Conservation (phyloP, 2,797 vertebrate genomes). For the Mormyrus proboscirostris region DNA sequence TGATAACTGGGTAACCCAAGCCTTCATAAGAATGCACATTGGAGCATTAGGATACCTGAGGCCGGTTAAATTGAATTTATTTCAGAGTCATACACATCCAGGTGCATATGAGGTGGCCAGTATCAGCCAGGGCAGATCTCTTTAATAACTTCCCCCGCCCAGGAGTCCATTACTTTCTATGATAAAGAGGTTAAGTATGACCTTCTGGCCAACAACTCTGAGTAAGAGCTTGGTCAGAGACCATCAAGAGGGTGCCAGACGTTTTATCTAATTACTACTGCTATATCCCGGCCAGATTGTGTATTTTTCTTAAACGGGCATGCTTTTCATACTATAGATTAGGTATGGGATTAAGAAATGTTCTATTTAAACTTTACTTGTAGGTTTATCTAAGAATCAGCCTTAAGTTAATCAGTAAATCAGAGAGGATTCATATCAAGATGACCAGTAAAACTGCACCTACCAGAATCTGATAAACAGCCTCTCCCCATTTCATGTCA, state of each 20-base stretch:
- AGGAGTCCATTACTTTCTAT: conserved; percentile 45
- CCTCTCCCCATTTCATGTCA: background rate
- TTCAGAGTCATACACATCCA: conserved; percentile 44
- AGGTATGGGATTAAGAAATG: background rate
- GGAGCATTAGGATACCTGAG: conserved; percentile 30
- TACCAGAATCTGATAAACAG: background rate
- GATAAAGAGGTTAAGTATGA: conserved; percentile 26
- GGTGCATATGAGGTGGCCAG: conserved; percentile 35
- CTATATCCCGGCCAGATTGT: background rate
- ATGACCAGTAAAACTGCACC: background rate
- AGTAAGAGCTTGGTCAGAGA: conserved; percentile 18
- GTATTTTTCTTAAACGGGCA: background rate
- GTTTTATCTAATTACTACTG: conserved; percentile 34
- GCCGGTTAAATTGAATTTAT: conserved; percentile 44
- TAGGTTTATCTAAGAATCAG: background rate
- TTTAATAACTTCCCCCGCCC: conserved; percentile 47
- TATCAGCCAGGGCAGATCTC: conserved; percentile 43
- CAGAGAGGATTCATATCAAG: background rate
- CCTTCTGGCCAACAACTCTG: conserved; percentile 30
- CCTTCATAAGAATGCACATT: conserved; percentile 15
- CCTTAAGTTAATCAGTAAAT: background rate
- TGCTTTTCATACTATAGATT: background rate
- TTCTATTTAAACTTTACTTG: background rate
- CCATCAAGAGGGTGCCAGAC: conserved; percentile 34
- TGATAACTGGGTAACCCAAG: conserved; percentile 7